Evolutionary conservation across 2,888 invertebrate species (phyloP), one percentile per base, ranked within the genome.

Genomic region (Lampropteryx suffumata): DNA sequence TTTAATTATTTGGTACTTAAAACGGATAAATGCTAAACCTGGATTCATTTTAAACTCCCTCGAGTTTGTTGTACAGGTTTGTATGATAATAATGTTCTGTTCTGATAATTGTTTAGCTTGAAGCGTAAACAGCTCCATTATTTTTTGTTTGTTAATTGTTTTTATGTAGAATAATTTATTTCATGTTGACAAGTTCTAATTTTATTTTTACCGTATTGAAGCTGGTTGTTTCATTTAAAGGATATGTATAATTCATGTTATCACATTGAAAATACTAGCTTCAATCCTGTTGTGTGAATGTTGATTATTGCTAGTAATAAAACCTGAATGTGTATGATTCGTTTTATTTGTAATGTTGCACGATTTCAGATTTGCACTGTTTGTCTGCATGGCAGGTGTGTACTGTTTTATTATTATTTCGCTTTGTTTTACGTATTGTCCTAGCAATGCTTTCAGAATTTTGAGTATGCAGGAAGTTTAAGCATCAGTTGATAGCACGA

Each of bases 341-440:
- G 61, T 66, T 46, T 46, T 45, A 36, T 54, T 61, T 61, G 55
- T 57, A 53, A 43, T 55, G 59, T 61, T 52, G 64, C 64, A 63
- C 63, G 51, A 9, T 55, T 55, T 50, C 59, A 55, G 54, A 58
- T 55, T 57, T 47, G 54, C 62, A 62, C 60, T 44, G 57, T 47
- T 43, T 57, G 39, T 36, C 41, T 41, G 57, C 64, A 51, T 62
- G 50, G 40, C 46, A 64, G 65, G 65, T 71, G 67, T 65, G 67
- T 67, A 69, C 14, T 35, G 21, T 32, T 35, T 24, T 32, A 32
- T 34, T 35, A 14, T 59, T 39, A 24, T 60, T 59, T 58, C 57
- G 37, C 37, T 39, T 28, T 53, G 37, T 21, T 40, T 44, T 35
- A 24, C 5, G 8, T 35, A 1, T 24, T 5, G 1, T 11, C 17